phyloP scores from a whole-genome alignment of 1,140 invertebrate species.

The Ladona fulva region DNA sequence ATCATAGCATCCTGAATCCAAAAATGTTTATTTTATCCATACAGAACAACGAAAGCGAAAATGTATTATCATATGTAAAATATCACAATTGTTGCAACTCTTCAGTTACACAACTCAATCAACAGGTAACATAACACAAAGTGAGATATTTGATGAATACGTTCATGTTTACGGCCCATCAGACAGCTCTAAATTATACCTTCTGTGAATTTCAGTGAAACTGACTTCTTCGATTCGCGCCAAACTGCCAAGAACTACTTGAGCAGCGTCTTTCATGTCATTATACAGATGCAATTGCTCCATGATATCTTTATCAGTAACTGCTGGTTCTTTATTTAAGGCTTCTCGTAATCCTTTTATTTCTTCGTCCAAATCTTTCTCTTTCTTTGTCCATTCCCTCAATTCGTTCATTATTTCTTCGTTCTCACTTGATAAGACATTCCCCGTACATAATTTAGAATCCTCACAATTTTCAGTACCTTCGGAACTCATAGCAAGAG shows the following conservation, averaged over 20 bases:
- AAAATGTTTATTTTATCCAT: no score
- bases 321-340: neutral
- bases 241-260: conserved; percentile 37
- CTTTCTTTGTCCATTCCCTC: neutral
- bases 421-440: no score
- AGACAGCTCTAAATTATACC: conserved; percentile 23
- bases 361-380: neutral
- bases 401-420: neutral
- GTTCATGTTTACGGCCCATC: neutral
- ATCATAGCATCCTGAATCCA: no score
- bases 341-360: neutral
- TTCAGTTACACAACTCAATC: no score
- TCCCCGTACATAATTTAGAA: no score
- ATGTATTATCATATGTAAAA: no score
- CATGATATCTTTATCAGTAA: neutral
- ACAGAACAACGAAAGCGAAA: no score
- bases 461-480: no score
- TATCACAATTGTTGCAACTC: no score
- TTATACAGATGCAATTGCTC: conserved; percentile 40
- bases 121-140: no score
- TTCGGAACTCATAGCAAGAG: no score
- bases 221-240: conserved; percentile 32
- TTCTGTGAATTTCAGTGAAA: conserved; percentile 28
- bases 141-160: no score
- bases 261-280: conserved; percentile 40